Conservation (phyloP, 2,113 vertebrate genomes). For the Channa maculata region DNA sequence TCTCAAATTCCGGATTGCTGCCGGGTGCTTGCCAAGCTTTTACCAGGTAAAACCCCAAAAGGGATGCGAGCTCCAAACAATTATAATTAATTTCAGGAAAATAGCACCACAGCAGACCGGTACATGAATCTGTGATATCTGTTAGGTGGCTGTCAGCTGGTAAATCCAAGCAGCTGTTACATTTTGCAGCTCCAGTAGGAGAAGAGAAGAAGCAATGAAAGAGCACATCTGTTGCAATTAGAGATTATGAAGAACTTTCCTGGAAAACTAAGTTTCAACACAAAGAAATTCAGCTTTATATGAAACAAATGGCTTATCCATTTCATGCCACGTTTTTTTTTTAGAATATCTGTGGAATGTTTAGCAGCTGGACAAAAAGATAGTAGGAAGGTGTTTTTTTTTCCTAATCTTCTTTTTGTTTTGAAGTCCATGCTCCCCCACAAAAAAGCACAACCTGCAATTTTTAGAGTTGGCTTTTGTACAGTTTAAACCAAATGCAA, state of each 20-base stretch:
- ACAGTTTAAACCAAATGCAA: too few relatives aligned
- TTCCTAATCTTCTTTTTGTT: too few relatives aligned
- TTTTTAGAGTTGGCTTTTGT: too few relatives aligned
- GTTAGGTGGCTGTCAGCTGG: slow-evolving; percentile 49
- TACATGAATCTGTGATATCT: slow-evolving; percentile 46
- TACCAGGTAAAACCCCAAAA: slow-evolving; percentile 33
- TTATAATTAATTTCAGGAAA: slow-evolving; percentile 48
- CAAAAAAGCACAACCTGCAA: too few relatives aligned
- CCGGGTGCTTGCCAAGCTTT: slow-evolving; percentile 27
- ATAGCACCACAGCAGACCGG: slow-evolving; percentile 15
- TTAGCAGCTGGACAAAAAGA: neutral
- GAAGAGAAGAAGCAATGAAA: slow-evolving; percentile 9
- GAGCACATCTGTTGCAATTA: slow-evolving; percentile 54
- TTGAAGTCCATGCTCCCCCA: too few relatives aligned
- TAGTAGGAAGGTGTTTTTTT: too few relatives aligned
- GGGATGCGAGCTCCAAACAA: slow-evolving; percentile 40
- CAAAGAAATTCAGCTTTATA: neutral
- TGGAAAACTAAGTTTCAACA: slow-evolving; percentile 18
- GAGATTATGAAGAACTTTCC: slow-evolving; percentile 7
- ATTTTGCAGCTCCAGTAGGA: slow-evolving; percentile 27
- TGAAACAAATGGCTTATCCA: neutral
- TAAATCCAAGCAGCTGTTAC: slow-evolving; percentile 62
- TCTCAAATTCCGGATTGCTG: slow-evolving; percentile 34
- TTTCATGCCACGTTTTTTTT: neutral
- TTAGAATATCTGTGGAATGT: neutral